Conservation (phyloP, 2,113 vertebrate genomes). For the Vimba vimba region DNA sequence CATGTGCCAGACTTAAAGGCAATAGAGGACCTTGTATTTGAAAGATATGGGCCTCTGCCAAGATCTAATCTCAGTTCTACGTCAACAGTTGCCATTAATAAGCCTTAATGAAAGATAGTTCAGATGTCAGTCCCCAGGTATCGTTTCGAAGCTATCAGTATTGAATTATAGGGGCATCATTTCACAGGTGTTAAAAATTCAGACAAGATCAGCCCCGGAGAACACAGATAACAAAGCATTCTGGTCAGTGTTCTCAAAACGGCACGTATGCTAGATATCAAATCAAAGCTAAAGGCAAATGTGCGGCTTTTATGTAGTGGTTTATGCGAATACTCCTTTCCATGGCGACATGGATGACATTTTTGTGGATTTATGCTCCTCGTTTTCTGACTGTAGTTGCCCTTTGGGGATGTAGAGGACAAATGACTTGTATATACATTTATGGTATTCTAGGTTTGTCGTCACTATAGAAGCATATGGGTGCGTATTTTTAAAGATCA, state of each 20-base stretch:
- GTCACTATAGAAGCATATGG: neutral
- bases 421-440: slow-evolving; percentile 26
- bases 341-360: neutral
- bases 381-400: slow-evolving; percentile 18
- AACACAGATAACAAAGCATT: slow-evolving; percentile 22
- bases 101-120: slow-evolving; percentile 39
- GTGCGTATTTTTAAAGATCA: neutral
- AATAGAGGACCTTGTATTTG: slow-evolving; percentile 50
- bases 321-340: slow-evolving; percentile 13
- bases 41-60: slow-evolving; percentile 44
- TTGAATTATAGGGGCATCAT: slow-evolving; percentile 30
- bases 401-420: slow-evolving; percentile 28
- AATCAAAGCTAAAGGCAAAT: neutral
- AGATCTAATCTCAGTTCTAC: slow-evolving; percentile 39
- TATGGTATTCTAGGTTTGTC: neutral
- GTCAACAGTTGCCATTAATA: slow-evolving; percentile 51
- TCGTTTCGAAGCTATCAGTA: slow-evolving; percentile 38
- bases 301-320: slow-evolving; percentile 8
- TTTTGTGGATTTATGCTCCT: slow-evolving; percentile 20
- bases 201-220: slow-evolving; percentile 32
- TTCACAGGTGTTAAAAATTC: slow-evolving; percentile 33
- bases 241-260: neutral
- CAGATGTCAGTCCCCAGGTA: slow-evolving; percentile 40
- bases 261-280: neutral
- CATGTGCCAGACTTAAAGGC: slow-evolving; percentile 53